Base-by-base conservation (phyloP, 2,797 vertebrate genomes). In the Pseudochirops corinnae region DNA sequence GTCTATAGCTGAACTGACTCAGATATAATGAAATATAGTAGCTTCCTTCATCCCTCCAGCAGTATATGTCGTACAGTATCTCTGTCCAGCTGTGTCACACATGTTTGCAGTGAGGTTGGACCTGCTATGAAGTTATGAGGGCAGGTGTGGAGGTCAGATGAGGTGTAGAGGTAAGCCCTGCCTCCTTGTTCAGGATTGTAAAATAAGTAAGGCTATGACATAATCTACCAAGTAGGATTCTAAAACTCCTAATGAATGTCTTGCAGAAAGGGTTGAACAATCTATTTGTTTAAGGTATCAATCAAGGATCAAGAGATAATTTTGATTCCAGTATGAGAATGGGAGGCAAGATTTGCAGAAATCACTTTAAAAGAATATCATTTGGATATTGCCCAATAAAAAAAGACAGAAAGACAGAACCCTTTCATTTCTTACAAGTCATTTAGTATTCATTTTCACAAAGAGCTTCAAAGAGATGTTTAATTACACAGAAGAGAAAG, bases 401-500 rank as follows among this genome's bases (percentile, higher is more conserved):
- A 74, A 87, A 87, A 87, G 74, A 87, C 21, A 87, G 74, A 97
- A 97, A 96, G 95, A 57, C 33, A 95, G 93, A 94, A 94, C 57
- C 26, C 90, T 97, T 94, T 97, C 93, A 94, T 95, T 97, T 94
- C 90, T 97, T 95, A 93, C 67, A 92, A 93, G 91, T 96, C 95
- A 98, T 93, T 96, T 96, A 93, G 92, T 90, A n/a, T 95, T 91
- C 93, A 95, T 56, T 96, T 96, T 94, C 96, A 94, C 13, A 92
- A 52, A 94, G 90, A 91, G 55, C 62, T 96, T 96, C 87, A 96
- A 96, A 96, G 91, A 46, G 46, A 90, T 29, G 4, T 91, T 96
- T 95, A 97, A 98, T 97, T 93, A 97, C 57, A 96, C 50, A 92
- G 87, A 95, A 92, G 60, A 97, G 60, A 94, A 97, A 97, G 57